Evolutionary conservation across 2,113 vertebrate genomes (phyloP).

Genomic region (Picathartes gymnocephalus): DNA sequence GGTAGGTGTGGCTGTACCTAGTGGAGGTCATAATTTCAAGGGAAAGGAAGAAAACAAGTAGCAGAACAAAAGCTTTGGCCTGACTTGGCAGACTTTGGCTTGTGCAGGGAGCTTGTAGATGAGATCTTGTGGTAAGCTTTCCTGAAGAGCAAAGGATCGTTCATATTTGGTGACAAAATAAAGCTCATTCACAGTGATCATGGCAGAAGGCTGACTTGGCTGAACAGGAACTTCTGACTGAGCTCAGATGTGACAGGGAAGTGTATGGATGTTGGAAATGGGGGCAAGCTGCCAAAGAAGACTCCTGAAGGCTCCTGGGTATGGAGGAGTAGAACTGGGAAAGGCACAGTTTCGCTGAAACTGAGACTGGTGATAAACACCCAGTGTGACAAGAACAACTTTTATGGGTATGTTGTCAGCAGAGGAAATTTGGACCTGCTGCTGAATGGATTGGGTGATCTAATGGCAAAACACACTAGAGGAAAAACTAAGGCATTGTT

Average conservation of each 20-base stretch:
- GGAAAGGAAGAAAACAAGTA: background rate
- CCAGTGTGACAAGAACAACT: background rate
- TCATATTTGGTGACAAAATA: background rate
- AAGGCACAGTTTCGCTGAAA: background rate
- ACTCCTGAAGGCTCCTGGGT: background rate
- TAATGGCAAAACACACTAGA: accelerated
- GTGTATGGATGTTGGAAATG: background rate
- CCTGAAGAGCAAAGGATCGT: background rate
- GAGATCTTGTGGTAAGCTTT: background rate
- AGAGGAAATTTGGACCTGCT: background rate
- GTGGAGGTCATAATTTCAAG: background rate
- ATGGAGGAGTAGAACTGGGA: background rate
- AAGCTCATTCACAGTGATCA: background rate
- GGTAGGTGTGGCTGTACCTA: background rate
- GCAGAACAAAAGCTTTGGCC: background rate
- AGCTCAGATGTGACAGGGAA: background rate
- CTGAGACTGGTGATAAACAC: background rate
- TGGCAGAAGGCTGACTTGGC: background rate
- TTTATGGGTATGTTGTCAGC: background rate
- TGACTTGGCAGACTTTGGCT: background rate
- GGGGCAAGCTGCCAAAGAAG: background rate
- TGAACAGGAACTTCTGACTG: background rate
- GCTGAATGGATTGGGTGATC: background rate
- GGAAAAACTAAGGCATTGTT: background rate
- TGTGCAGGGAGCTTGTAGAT: background rate